Percentiles rank a stretch among this genome's conserved stretches.
Conservation (phyloP, 2,113 vertebrate genomes). For the Caranx melampygus region DNA sequence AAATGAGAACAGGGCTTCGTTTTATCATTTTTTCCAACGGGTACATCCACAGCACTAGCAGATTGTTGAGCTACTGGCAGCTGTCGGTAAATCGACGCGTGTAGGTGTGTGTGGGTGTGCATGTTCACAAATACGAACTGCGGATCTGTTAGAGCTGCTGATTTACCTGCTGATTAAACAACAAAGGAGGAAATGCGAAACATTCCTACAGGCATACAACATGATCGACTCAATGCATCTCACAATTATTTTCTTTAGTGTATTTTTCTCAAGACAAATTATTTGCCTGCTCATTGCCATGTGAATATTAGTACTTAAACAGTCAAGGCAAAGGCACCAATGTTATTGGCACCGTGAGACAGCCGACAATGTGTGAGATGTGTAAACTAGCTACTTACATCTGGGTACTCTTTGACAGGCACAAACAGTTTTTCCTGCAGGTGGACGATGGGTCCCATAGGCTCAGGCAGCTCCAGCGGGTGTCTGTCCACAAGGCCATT, state of each 20-base stretch:
- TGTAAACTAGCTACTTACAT: slow-evolving; percentile 76
- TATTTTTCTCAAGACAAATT: not conserved
- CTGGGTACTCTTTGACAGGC: slow-evolving; percentile 88
- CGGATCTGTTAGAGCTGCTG: not conserved
- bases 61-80: slow-evolving; percentile 21
- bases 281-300: not conserved
- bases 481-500: slow-evolving; percentile 87
- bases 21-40: too few species aligned
- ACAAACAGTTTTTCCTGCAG: slow-evolving; percentile 89
- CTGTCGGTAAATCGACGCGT: not conserved
- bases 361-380: not conserved
- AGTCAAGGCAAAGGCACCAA: not conserved
- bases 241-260: not conserved
- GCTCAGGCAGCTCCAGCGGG: slow-evolving; percentile 86
- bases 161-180: not conserved
- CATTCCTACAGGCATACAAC: not conserved
- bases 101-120: not conserved
- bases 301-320: not conserved
- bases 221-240: not conserved
- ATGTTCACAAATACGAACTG: not conserved
- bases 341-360: not conserved
- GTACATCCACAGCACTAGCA: not conserved
- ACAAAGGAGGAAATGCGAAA: not conserved
- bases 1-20: not conserved
- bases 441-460: slow-evolving; percentile 84